phyloP scores from a whole-genome alignment of 2,888 invertebrate genomes.

The Ophonus ardosiacus region DNA sequence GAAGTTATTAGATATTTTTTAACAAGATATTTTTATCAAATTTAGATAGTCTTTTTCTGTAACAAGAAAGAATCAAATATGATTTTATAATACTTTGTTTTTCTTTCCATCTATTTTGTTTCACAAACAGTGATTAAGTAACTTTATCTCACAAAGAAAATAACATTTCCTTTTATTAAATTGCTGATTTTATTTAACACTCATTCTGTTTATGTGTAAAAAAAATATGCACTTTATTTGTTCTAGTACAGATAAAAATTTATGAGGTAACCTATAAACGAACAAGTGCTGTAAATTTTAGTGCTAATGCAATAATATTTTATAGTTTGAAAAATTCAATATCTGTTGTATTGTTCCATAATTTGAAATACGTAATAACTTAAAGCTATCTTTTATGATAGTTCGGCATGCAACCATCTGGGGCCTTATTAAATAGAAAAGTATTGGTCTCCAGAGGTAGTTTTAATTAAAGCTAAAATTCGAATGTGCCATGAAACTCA shows the following conservation, averaged over 20 bases:
- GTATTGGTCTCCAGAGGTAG: background rate
- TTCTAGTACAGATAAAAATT: too few species aligned
- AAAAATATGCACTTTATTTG: background rate
- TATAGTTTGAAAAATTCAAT: background rate
- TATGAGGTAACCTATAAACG: background rate
- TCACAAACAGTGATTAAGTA: background rate
- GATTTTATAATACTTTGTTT: background rate
- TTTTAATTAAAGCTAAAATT: background rate
- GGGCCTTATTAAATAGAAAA: background rate
- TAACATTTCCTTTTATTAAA: background rate
- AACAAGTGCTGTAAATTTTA: background rate
- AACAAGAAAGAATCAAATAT: background rate
- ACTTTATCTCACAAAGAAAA: background rate
- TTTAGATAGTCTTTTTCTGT: background rate
- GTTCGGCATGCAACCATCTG: background rate
- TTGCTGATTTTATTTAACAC: background rate
- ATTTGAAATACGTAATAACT: background rate
- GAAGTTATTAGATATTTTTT: background rate
- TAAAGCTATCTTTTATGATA: background rate
- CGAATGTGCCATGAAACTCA: background rate
- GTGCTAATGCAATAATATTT: background rate
- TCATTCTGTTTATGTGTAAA: background rate
- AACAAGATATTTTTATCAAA: background rate
- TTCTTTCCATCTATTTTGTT: background rate
- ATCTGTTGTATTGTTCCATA: background rate